Evolutionary conservation across 1,140 invertebrate species (phyloP).

Genomic region (Drosophila baimaii): DNA sequence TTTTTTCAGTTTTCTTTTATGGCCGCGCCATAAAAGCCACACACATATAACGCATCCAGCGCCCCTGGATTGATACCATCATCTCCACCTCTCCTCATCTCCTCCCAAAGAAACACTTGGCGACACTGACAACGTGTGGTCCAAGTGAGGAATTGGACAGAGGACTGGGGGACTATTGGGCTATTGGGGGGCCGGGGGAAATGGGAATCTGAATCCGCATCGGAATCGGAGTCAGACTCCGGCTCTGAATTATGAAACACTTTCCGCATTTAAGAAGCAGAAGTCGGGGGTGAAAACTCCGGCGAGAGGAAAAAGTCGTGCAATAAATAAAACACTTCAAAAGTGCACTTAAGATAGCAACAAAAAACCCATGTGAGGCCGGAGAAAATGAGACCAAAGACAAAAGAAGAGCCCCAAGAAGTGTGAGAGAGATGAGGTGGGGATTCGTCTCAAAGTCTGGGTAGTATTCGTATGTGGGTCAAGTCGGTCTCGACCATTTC

Average conservation of each 20-base stretch:
- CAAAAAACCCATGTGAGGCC: constrained; percentile 30
- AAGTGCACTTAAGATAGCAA: constrained; percentile 79
- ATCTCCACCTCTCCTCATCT: constrained; percentile 75
- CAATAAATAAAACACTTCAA: constrained; percentile 80
- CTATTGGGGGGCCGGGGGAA: constrained; percentile 6
- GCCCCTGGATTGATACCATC: constrained; percentile 70
- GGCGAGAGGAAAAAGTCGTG: constrained; percentile 64
- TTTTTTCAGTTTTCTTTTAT: constrained; percentile 64
- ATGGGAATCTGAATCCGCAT: constrained; percentile 40
- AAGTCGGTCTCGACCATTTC: constrained; percentile 22
- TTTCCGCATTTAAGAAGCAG: constrained; percentile 55
- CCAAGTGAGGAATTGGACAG: constrained; percentile 37
- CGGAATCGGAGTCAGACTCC: constrained; percentile 37
- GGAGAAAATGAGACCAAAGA: constrained; percentile 37
- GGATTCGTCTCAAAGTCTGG: constrained; percentile 26
- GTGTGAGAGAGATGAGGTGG: constrained; percentile 43
- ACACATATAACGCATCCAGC: constrained; percentile 52
- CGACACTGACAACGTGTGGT: constrained; percentile 75
- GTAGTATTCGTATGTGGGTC: constrained; percentile 62
- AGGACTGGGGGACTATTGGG: background rate
- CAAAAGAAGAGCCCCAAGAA: constrained; percentile 41
- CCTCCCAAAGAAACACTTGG: constrained; percentile 61
- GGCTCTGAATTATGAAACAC: constrained; percentile 72
- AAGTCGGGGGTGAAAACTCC: constrained; percentile 10
- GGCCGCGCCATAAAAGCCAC: constrained; percentile 69